Evolutionary conservation across 2,888 invertebrate species (phyloP), one percentile per base, ranked within the genome.

Genomic region (Chymomyza fuscimana): DNA sequence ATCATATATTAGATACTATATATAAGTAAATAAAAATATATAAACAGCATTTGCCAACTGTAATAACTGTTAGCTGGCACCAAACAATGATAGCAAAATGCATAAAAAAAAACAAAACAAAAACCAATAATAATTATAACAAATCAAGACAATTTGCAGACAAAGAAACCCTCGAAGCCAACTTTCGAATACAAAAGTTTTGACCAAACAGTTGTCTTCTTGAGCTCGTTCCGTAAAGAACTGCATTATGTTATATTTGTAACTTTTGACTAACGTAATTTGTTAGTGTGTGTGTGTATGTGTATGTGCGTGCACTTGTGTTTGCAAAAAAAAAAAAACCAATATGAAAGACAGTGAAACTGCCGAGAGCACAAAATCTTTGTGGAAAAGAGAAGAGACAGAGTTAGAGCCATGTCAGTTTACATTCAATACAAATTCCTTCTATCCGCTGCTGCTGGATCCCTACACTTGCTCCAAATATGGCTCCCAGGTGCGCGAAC

Each of bases 401-500:
- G 9, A 32, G 1, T 5, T 32, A 1, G 32, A 32, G 9, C 7
- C 72, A 40, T 70, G 85, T 10, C 51, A 68, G 5, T 79, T 88
- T 5, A 76, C 78, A 15, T 87, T 87, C 12, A 76, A 88, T 40
- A 73, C 87, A 0, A 74, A 87, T 67, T 74, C 76, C 0, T 74
- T 82, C 19, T 76, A 80, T 29, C 84, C 78, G 4, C 72, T 84
- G 9, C 74, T 85, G 15, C 63, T 72, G 25, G 86, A 72, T 66
- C 72, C 79, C 0, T 81, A 73, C 58, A 70, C 75, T 10, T 70
- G 79, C 67, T 87, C 89, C 19, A 84, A 86, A 15, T 90, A 90
- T 51, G 90, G 90, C 1, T 90, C 90, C 0, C 90, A 90, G 59
- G 91, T 90, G 72, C 86, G 90, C 9, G 87, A 87, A 22, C 86